Base-by-base conservation (phyloP, 1,140 invertebrate species). In the Drosophila sulfurigaster region DNA sequence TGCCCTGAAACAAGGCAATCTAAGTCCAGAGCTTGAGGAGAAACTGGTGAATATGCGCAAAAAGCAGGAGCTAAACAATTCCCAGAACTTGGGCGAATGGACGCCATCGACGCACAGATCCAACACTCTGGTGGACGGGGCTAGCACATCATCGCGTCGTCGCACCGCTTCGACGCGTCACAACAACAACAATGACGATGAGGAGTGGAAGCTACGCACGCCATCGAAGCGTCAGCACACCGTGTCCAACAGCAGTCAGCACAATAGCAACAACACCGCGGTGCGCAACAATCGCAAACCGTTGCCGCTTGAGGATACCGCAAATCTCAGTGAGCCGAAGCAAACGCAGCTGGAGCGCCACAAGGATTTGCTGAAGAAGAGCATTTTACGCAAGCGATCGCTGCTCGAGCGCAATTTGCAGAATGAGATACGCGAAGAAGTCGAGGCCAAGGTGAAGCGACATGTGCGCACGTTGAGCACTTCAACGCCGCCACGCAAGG, bases 1-100 rank as follows among this genome's bases (percentile, higher is more conserved):
- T 92, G 96, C 96, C 5, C 92, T 98, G 41, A 97, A 96, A 91
- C 96, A 96, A 92, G 96, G 97, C 85, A 98, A 98, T 92, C 93
- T 98, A 10, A 97, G 97, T 92, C 97, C 98, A 1, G 98, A 98
- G 93, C 97, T 98, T 52, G 97, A 98, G 92, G 97, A 98, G 76
- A 98, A 98, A 91, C 91, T 99, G 16, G 93, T 98, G 3, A 97
- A 97, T 76, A 94, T 98, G 72, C 97, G 98, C 91, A 95, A 96
- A 32, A 97, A 98, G 83, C 97, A 97, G 79, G 96, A 97, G 82
- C 95, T 95, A 67, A 96, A 96, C 79, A 97, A 95, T 94, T 52
- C 58, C 5, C 69, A 79, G 2, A 96, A 96, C 75, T 57, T 81
- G n/a, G 78, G 82, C 2, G 92, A 78, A 16, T 74, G 69, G 76